Percentiles rank a stretch among this genome's conserved stretches.
These are phyloP conservation scores for Rhabdornis inornatus DNA, from an alignment of 2,113 vertebrate species.

Conservation along the genomic window DNA sequence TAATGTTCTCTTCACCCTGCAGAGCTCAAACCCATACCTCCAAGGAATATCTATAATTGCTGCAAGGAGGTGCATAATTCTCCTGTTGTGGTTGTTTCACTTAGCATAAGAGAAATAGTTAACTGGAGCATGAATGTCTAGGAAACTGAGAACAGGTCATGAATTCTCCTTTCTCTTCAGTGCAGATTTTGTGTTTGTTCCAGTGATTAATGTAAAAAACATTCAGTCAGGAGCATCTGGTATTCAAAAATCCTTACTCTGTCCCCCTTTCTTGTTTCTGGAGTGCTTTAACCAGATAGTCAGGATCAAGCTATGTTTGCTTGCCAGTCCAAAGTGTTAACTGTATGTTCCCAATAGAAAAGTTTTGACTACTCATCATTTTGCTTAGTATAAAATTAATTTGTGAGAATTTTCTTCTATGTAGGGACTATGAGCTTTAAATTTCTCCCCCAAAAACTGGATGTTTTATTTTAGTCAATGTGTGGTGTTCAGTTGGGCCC, in stretches of 20 bases:
- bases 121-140: background rate
- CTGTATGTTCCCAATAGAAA: background rate
- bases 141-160: background rate
- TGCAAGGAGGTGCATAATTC: background rate
- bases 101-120: background rate
- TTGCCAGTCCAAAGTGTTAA: background rate
- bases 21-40: background rate
- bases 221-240: background rate
- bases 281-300: background rate
- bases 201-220: background rate
- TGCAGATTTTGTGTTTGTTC: background rate
- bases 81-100: background rate
- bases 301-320: background rate
- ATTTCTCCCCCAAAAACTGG: fast-evolving
- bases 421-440: background rate
- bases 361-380: background rate
- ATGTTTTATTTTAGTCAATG: background rate
- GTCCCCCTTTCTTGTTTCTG: background rate
- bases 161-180: background rate
- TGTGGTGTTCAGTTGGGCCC: background rate
- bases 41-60: background rate
- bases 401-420: background rate
- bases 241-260: background rate
- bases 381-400: background rate
- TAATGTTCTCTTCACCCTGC: background rate